phyloP scores from a whole-genome alignment of 1,140 invertebrate species.

The Vollenhovia emeryi region DNA sequence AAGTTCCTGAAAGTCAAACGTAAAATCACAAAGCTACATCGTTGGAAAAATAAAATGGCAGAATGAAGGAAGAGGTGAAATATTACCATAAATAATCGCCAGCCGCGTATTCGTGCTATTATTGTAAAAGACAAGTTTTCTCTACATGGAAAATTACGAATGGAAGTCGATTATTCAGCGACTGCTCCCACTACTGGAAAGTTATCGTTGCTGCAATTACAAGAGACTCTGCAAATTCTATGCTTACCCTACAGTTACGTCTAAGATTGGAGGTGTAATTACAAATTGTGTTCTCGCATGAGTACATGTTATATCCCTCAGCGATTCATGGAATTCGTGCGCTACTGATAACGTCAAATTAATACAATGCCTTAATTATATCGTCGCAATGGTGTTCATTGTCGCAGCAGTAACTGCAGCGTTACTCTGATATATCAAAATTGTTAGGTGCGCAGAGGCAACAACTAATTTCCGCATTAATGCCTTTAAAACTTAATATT shows the following conservation, averaged over 20 bases:
- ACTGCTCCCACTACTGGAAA: constrained; percentile 38
- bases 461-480: constrained; percentile 38
- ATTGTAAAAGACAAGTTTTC: neutral
- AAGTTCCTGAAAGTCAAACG: neutral
- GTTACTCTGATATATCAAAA: constrained; percentile 46
- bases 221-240: constrained; percentile 57
- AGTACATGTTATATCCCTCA: constrained; percentile 51
- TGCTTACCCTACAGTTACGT: constrained; percentile 50
- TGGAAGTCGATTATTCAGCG: constrained; percentile 43
- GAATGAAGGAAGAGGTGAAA: neutral
- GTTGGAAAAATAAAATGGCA: neutral
- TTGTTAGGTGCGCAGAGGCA: constrained; percentile 26
- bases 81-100: constrained; percentile 29
- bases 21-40: neutral
- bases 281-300: constrained; percentile 62
- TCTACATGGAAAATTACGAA: constrained; percentile 11
- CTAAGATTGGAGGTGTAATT: constrained; percentile 68
- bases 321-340: constrained; percentile 56
- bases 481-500: neutral
- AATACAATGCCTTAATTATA: constrained; percentile 59
- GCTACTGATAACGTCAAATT: constrained; percentile 52
- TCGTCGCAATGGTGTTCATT: constrained; percentile 37
- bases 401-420: constrained; percentile 28
- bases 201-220: constrained; percentile 59
- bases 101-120: neutral